Conservation (phyloP, 1,140 invertebrate species). For the Drosophila littoralis region DNA sequence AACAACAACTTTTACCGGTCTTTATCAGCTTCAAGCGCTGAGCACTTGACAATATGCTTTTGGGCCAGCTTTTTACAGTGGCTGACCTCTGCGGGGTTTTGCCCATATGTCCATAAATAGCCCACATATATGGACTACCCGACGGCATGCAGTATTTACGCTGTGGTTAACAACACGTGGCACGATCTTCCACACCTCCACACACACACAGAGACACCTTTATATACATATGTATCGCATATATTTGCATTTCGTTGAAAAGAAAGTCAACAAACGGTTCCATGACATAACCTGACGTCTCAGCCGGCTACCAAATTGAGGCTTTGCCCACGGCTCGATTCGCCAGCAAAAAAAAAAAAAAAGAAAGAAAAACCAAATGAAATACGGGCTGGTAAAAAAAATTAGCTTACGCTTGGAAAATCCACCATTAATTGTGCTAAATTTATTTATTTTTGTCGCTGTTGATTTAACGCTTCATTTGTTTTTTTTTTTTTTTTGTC, state of each 20-base stretch:
- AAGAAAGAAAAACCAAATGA: slow-evolving; percentile 26
- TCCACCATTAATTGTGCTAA: slow-evolving; percentile 72
- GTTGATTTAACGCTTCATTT: slow-evolving; percentile 52
- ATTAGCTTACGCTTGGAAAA: slow-evolving; percentile 55
- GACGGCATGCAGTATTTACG: slow-evolving; percentile 3
- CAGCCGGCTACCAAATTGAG: slow-evolving; percentile 12
- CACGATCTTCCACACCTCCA: slow-evolving; percentile 33
- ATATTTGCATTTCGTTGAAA: slow-evolving; percentile 72
- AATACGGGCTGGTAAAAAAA: slow-evolving; percentile 52
- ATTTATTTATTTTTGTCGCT: slow-evolving; percentile 31
- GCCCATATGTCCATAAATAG: slow-evolving; percentile 8
- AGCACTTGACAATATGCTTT: slow-evolving; percentile 36
- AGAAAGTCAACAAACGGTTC: slow-evolving; percentile 74
- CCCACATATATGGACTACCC: background rate
- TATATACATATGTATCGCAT: slow-evolving; percentile 1
- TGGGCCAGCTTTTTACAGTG: slow-evolving; percentile 26
- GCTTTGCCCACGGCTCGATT: slow-evolving; percentile 4
- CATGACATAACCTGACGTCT: slow-evolving; percentile 66
- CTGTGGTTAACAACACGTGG: slow-evolving; percentile 31
- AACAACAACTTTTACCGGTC: slow-evolving; percentile 49
- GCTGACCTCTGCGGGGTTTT: slow-evolving; percentile 47
- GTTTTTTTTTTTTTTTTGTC: slow-evolving; percentile 39
- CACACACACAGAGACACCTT: background rate
- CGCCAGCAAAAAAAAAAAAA: slow-evolving; percentile 3
- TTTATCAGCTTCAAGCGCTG: slow-evolving; percentile 6